A percentile compares a stretch with the other conserved stretches of the same genome.
These are phyloP conservation scores for Lamellibrachia luymesi DNA, from an alignment of 1,140 invertebrate species.

Conservation along the genomic window DNA sequence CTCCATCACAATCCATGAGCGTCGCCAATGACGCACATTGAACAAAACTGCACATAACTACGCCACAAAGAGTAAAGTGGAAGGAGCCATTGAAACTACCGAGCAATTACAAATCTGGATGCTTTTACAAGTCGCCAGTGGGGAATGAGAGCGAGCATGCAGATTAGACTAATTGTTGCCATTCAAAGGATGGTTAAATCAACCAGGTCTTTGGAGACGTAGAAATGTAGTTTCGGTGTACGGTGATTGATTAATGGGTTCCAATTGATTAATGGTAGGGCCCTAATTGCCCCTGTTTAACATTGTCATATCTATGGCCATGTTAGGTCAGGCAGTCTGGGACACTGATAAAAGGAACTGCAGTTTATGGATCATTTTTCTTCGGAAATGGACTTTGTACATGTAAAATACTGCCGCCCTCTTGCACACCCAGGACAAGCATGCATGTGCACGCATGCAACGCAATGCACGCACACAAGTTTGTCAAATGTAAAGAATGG, in stretches of 20 bases:
- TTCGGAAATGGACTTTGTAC: background rate
- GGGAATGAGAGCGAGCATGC: background rate
- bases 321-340: background rate
- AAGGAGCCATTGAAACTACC: background rate
- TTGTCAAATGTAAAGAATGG: background rate
- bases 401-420: background rate
- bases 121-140: background rate
- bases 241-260: background rate
- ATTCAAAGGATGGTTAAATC: background rate
- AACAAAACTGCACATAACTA: background rate
- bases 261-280: background rate
- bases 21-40: background rate
- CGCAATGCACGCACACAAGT: background rate
- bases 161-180: background rate
- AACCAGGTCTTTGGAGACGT: background rate
- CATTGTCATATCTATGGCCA: background rate
- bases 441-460: background rate
- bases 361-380: background rate
- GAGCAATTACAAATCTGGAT: background rate
- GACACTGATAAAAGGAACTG: too few species aligned
- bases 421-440: background rate
- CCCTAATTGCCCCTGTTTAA: background rate
- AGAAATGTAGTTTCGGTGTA: background rate
- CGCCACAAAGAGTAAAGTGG: background rate
- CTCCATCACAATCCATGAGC: background rate